phyloP scores from a whole-genome alignment of 2,797 vertebrate species.

The Glyptemys insculpta region DNA sequence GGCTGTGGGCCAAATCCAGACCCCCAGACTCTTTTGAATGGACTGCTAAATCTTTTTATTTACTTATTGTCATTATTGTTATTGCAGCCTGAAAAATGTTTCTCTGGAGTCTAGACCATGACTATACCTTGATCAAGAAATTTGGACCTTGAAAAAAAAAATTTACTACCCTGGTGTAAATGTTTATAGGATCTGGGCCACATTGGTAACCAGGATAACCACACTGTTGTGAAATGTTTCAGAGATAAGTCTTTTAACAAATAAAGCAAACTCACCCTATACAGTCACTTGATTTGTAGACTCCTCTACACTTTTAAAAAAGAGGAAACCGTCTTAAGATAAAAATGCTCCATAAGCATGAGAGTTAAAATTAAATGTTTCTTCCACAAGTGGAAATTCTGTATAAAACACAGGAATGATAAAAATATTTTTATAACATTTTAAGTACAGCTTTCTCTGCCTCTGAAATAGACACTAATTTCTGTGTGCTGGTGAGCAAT shows the following conservation, averaged over 20 bases:
- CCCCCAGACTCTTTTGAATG: neutral
- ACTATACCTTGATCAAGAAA: neutral
- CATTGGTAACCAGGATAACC: neutral
- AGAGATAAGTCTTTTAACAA: conserved; percentile 64
- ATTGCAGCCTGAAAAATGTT: neutral
- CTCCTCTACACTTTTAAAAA: conserved; percentile 31
- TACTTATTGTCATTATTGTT: neutral
- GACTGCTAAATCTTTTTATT: neutral
- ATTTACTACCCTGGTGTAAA: neutral
- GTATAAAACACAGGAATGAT: neutral
- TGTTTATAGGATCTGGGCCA: neutral
- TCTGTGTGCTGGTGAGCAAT: neutral
- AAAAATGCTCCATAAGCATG: neutral
- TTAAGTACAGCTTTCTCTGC: neutral
- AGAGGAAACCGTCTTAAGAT: neutral
- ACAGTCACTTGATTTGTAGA: neutral
- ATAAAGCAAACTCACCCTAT: neutral
- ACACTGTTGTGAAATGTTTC: neutral
- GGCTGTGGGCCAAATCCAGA: neutral
- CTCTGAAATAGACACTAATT: neutral
- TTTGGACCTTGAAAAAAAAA: neutral
- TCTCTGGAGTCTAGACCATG: neutral
- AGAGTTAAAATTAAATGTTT: accelerated
- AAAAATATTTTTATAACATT: conserved; percentile 8
- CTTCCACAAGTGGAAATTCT: neutral